phyloP scores from a whole-genome alignment of 2,888 invertebrate species.

The Standfussiana lucernea region DNA sequence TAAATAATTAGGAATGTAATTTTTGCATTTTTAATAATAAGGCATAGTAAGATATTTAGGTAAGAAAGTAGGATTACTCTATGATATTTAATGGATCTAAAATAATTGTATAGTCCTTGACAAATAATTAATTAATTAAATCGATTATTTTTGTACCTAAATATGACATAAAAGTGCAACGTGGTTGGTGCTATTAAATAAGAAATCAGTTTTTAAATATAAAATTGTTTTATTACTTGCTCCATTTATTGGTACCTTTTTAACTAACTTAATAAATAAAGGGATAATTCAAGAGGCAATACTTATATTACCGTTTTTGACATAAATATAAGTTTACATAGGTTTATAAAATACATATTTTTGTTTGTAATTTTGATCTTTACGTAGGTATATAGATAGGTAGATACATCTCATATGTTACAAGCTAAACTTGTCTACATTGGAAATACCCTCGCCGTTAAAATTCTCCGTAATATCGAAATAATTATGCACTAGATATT shows the following conservation, averaged over 20 bases:
- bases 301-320: conserved; percentile 17
- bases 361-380: conserved; percentile 5
- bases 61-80: conserved; percentile 6
- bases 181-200: conserved; percentile 57
- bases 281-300: conserved; percentile 40
- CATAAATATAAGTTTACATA: conserved; percentile 9
- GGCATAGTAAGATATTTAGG: conserved; percentile 46
- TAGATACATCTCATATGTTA: conserved; percentile 18
- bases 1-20: conserved; percentile 43
- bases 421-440: conserved; percentile 2
- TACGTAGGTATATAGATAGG: not conserved
- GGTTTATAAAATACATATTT: conserved; percentile 43
- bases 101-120: conserved; percentile 7
- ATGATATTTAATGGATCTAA: conserved; percentile 20
- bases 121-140: conserved; percentile 2
- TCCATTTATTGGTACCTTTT: conserved; percentile 22
- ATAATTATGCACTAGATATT: not conserved
- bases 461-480: not conserved
- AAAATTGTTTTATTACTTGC: conserved; percentile 53
- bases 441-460: conserved; percentile 2
- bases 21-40: conserved; percentile 54
- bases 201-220: conserved; percentile 41
- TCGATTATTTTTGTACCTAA: conserved; percentile 26
- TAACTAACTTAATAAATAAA: conserved; percentile 30
- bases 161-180: conserved; percentile 53